Percentiles rank a stretch among this genome's conserved stretches.
Conservation (phyloP, 2,113 vertebrate genomes). For the Cepphus grylle region DNA sequence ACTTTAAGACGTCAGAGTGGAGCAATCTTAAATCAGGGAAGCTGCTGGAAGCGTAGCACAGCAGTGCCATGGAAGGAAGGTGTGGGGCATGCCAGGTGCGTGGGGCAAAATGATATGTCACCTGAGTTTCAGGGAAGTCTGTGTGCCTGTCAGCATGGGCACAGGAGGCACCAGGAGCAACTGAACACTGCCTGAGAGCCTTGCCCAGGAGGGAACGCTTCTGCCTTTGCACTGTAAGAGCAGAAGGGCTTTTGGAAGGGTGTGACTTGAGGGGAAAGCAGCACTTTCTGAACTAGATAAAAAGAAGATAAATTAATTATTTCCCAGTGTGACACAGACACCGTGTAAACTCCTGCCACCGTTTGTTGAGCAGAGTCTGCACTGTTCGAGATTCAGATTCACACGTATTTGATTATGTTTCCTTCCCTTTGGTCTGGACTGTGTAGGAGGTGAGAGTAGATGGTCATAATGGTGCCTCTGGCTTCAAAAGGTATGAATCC, state of each 20-base stretch:
- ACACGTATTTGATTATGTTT: neutral
- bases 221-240: neutral
- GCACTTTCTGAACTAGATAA: neutral
- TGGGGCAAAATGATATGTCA: neutral
- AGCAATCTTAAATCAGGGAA: neutral
- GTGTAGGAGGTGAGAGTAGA: neutral
- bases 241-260: neutral
- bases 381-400: neutral
- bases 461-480: neutral
- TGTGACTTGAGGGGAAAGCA: neutral
- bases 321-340: neutral
- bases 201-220: neutral
- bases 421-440: neutral
- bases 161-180: neutral
- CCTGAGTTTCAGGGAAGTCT: neutral
- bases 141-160: neutral
- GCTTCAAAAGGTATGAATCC: neutral
- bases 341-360: neutral
- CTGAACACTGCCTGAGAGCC: accelerated
- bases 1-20: neutral
- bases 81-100: neutral
- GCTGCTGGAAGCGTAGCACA: neutral
- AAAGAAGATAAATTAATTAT: neutral
- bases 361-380: neutral
- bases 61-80: neutral